Percentiles rank a stretch among this genome's conserved stretches.
Conservation (phyloP, 2,113 vertebrate species). For the Heterochromis multidens region DNA sequence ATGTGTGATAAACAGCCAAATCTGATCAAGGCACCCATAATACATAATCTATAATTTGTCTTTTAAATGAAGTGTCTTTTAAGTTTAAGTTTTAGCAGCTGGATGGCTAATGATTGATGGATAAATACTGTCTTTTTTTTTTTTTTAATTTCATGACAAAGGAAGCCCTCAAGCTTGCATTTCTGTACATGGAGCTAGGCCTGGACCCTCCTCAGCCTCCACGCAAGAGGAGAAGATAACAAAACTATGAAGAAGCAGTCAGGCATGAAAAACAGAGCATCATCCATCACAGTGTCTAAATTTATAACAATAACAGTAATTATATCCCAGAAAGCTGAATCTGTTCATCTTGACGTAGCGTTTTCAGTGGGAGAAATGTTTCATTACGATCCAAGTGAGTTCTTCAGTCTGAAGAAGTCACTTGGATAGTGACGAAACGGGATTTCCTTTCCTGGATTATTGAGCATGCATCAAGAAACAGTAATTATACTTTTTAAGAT, state of each 20-base stretch:
- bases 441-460: too few species aligned
- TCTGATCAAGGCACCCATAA: not conserved
- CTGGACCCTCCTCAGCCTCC: conserved; percentile 55
- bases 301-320: not conserved
- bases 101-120: not conserved
- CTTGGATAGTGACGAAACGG: too few species aligned
- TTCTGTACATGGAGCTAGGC: conserved; percentile 84
- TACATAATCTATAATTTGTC: not conserved
- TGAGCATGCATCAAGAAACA: too few species aligned
- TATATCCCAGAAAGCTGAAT: too few species aligned
- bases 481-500: conserved; percentile 1
- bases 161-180: conserved; percentile 86
- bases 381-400: too few species aligned
- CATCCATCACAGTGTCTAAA: not conserved
- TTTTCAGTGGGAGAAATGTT: too few species aligned
- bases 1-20: not conserved
- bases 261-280: not conserved
- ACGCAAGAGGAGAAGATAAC: conserved; percentile 36
- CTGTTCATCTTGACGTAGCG: too few species aligned
- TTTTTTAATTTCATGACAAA: conserved; percentile 63
- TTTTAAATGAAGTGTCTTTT: not conserved
- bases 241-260: not conserved
- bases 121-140: not conserved
- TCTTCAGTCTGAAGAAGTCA: too few species aligned
- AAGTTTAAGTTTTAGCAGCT: not conserved